Evolutionary conservation across 2,113 vertebrate species (phyloP).

Genomic region (Octodon degus): DNA sequence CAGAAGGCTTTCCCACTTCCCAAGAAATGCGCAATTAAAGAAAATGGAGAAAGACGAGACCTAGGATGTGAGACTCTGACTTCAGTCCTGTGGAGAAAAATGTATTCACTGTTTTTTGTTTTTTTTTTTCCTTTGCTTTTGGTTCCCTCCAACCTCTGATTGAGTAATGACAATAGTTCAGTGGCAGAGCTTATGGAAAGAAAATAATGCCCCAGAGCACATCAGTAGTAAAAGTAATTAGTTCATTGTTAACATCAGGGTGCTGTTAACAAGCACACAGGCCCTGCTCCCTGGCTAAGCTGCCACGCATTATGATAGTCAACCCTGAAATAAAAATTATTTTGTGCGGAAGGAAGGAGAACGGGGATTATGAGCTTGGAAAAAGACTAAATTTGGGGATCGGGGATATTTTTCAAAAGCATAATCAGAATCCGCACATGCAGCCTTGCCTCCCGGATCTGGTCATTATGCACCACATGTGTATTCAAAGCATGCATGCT

Average conservation of each 20-base stretch:
- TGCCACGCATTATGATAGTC: conserved; percentile 47
- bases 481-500: conserved; percentile 75
- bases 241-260: conserved; percentile 81
- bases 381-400: conserved; percentile 66
- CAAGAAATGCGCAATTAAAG: conserved; percentile 82
- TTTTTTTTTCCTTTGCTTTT: conserved; percentile 57
- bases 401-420: conserved; percentile 77
- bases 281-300: conserved; percentile 75
- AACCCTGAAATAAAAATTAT: conserved; percentile 74
- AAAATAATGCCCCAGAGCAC: conserved; percentile 81
- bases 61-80: conserved; percentile 58
- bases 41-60: conserved; percentile 68
- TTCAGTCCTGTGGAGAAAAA: conserved; percentile 76
- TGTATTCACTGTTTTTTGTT: conserved; percentile 39
- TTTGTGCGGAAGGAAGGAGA: conserved; percentile 65
- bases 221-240: conserved; percentile 84
- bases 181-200: conserved; percentile 76
- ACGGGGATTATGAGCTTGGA: conserved; percentile 55
- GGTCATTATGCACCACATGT: conserved; percentile 73
- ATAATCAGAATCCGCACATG: conserved; percentile 70
- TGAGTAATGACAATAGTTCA: conserved; percentile 82
- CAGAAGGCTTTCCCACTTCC: conserved; percentile 75
- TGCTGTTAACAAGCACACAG: conserved; percentile 74
- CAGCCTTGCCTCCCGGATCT: conserved; percentile 59
- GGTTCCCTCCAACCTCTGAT: conserved; percentile 65